Conservation (phyloP, 2,797 vertebrate genomes). For the Chloroceryle amazona region DNA sequence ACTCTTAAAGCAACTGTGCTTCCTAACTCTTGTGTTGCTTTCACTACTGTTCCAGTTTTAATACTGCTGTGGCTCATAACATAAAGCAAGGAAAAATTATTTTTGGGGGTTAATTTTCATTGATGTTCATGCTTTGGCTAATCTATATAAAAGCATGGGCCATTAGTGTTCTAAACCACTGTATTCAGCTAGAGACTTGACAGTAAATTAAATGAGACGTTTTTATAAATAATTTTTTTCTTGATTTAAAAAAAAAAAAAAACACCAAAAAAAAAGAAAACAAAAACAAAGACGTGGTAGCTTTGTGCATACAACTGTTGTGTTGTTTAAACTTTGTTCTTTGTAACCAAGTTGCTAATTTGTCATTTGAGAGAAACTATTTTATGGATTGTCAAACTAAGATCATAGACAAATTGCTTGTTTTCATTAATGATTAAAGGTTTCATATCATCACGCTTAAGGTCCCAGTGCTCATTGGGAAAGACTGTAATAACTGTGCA, state of each 20-base stretch:
- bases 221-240: slow-evolving; percentile 75
- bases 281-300: slow-evolving; percentile 27
- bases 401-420: slow-evolving; percentile 64
- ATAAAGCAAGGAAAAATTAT: slow-evolving; percentile 44
- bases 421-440: slow-evolving; percentile 72
- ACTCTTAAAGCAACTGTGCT: slow-evolving; percentile 74
- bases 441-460: slow-evolving; percentile 46
- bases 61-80: slow-evolving; percentile 70
- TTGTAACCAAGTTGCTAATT: slow-evolving; percentile 68
- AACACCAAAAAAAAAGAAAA: neutral
- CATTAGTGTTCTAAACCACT: slow-evolving; percentile 65
- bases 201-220: slow-evolving; percentile 69
- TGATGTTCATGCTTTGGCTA: slow-evolving; percentile 75
- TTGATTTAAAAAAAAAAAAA: slow-evolving; percentile 30
- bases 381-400: slow-evolving; percentile 73
- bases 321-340: slow-evolving; percentile 72
- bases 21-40: slow-evolving; percentile 75
- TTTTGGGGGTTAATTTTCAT: slow-evolving; percentile 50
- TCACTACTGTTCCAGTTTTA: slow-evolving; percentile 70
- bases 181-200: slow-evolving; percentile 71
- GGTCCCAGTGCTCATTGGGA: slow-evolving; percentile 67
- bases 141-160: slow-evolving; percentile 74
- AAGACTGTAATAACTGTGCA: neutral
- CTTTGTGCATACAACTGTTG: slow-evolving; percentile 72
- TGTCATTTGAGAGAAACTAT: slow-evolving; percentile 69